These are phyloP conservation scores for Champsocephalus gunnari DNA, from an alignment of 2,797 vertebrate species.

Conservation along the genomic window DNA sequence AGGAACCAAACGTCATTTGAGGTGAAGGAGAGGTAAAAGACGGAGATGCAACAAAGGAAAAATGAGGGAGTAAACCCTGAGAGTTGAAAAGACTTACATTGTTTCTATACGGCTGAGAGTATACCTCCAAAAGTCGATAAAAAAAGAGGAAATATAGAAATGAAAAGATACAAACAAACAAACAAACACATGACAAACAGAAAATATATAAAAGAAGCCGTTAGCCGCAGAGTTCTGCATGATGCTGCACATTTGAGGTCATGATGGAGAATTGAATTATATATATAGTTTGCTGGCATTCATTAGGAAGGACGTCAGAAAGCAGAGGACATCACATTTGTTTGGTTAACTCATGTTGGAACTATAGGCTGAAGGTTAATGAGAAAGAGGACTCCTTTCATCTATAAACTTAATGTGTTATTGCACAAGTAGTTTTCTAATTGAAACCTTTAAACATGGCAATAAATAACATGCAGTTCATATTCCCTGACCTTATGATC, in stretches of 20 bases:
- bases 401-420: slow-evolving; percentile 5
- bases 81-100: slow-evolving; percentile 84
- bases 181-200: slow-evolving; percentile 76
- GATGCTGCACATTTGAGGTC: slow-evolving; percentile 57
- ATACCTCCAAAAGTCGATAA: slow-evolving; percentile 83
- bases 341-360: slow-evolving; percentile 12
- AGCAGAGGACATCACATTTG: slow-evolving; percentile 42
- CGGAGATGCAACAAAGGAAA: slow-evolving; percentile 55
- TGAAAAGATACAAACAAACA: slow-evolving; percentile 74
- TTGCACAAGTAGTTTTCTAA: neutral
- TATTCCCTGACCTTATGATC: neutral
- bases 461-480: neutral
- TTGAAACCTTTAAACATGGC: neutral
- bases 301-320: slow-evolving; percentile 42
- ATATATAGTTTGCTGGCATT: slow-evolving; percentile 42
- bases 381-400: neutral
- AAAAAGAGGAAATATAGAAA: slow-evolving; percentile 73
- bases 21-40: slow-evolving; percentile 32
- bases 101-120: slow-evolving; percentile 86
- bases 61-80: slow-evolving; percentile 48
- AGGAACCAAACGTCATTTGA: slow-evolving; percentile 45
- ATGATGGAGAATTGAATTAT: slow-evolving; percentile 43
- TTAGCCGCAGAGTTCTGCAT: slow-evolving; percentile 78
- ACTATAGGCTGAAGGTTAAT: slow-evolving; percentile 8
- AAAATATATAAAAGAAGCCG: slow-evolving; percentile 81